Base-by-base conservation (phyloP, 1,140 invertebrate species). In the Trichonephila inaurata region DNA sequence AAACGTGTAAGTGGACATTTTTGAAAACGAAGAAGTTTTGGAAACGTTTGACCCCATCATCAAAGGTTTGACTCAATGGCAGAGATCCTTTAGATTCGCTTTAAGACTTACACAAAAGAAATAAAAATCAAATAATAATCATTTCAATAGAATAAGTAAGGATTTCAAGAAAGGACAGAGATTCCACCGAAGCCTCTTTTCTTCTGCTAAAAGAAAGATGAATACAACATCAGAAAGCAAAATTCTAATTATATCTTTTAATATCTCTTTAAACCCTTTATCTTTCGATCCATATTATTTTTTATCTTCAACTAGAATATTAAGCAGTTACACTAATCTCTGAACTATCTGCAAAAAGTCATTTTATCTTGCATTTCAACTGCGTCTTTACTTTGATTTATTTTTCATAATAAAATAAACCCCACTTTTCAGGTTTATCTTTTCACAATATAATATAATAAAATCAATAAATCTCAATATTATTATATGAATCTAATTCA, bases 1-100 rank as follows among this genome's bases (percentile, higher is more conserved):
- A 86, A 86, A 86, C 83, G 85, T 87, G 85, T 87, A 87, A 87
- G 85, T 87, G 85, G 51, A 28, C 24, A 87, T 64, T 87, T 87
- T 19, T n/a, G 10, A 87, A 61, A 33, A 83, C 5, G n/a, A 60
- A 58, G 40, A n/a, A n/a, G n/a, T 83, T 83, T 83, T 83, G 40
- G n/a, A 51, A 58, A 83, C 69, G 60, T 61, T 87, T 87, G 64
- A 62, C 3, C 12, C 60, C 62, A 33, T 14, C 24, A n/a, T 87
- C 85, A 61, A 61, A 87, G 60, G 85, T 87, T 64, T 87, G 24
- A 28, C 64, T 61, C 58, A 87, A 64, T 61, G 85, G n/a, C n/a
- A n/a, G n/a, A 87, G 85, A 24, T 18, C 83, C 58, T 86, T 86
- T 58, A n/a, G 69, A 83, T 83, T 83, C 28, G n/a, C 85, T 87